Conservation (phyloP, 2,797 vertebrate species). For the Poliocrania exsul region DNA sequence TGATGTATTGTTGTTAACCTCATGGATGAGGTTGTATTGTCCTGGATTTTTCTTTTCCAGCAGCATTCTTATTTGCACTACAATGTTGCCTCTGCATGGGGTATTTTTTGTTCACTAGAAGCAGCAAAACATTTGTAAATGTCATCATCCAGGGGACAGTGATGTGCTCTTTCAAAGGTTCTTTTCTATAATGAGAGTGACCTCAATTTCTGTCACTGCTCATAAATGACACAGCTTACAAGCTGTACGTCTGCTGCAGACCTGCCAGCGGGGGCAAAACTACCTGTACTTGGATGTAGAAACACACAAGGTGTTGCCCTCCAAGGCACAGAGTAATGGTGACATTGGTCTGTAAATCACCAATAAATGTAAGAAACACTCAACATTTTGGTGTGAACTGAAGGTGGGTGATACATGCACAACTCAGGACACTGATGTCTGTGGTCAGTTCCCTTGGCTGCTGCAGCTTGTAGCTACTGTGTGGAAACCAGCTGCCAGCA, state of each 20-base stretch:
- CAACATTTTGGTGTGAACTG: not conserved
- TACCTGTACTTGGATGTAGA: not conserved
- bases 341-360: not conserved
- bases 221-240: not conserved
- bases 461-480: not conserved
- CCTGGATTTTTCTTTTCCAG: not conserved
- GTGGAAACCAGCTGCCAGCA: not conserved
- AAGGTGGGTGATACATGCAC: not conserved
- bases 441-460: not conserved
- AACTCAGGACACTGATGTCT: not conserved
- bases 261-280: not conserved
- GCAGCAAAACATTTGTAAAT: conserved; percentile 21
- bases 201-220: conserved; percentile 8
- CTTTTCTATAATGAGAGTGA: not conserved
- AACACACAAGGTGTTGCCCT: not conserved
- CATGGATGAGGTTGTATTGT: not conserved
- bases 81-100: not conserved
- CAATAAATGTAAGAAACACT: not conserved
- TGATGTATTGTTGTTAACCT: not conserved
- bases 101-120: not conserved
- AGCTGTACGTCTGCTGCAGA: not conserved
- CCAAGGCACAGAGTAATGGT: not conserved
- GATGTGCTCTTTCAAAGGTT: not conserved
- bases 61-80: not conserved
- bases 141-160: not conserved